Percentiles rank a stretch among this genome's conserved stretches.
phyloP scores from a whole-genome alignment of 2,888 invertebrate species.

The Platycnemis pennipes region DNA sequence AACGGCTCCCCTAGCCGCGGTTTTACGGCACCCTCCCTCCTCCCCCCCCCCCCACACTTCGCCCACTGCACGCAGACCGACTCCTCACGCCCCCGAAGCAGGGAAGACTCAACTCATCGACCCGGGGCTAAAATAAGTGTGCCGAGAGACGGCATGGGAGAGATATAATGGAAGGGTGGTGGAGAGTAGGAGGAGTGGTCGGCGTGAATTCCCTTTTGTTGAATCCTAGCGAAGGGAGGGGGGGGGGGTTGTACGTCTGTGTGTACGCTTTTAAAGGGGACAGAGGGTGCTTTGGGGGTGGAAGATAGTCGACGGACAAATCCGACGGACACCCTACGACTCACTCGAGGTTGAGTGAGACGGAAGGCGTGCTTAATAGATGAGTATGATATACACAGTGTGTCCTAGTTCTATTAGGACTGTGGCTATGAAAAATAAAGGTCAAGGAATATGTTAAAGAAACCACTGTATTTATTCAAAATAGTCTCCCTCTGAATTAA shows the following conservation, averaged over 20 bases:
- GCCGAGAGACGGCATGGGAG: slow-evolving; percentile 4
- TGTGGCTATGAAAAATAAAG: no score
- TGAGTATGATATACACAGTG: no score
- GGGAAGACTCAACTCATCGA: background rate
- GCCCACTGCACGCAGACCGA: no score
- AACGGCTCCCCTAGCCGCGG: background rate
- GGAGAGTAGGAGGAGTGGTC: background rate
- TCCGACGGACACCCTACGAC: background rate
- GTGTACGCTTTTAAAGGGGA: background rate
- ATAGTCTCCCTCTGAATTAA: no score
- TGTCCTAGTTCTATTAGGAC: no score
- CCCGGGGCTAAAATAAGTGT: slow-evolving; percentile 27
- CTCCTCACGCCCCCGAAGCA: no score
- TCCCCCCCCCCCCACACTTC: background rate
- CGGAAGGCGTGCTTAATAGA: no score
- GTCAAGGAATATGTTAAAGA: no score
- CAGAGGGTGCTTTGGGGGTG: background rate
- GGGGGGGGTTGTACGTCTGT: no score
- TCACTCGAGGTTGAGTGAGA: background rate
- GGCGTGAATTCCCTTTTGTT: background rate
- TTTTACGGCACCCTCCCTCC: background rate
- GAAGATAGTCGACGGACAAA: background rate
- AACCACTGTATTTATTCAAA: no score
- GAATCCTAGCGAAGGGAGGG: background rate
- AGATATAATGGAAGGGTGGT: slow-evolving; percentile 24